Conservation (phyloP, 2,797 vertebrate genomes). For the Synaphobranchus kaupii region DNA sequence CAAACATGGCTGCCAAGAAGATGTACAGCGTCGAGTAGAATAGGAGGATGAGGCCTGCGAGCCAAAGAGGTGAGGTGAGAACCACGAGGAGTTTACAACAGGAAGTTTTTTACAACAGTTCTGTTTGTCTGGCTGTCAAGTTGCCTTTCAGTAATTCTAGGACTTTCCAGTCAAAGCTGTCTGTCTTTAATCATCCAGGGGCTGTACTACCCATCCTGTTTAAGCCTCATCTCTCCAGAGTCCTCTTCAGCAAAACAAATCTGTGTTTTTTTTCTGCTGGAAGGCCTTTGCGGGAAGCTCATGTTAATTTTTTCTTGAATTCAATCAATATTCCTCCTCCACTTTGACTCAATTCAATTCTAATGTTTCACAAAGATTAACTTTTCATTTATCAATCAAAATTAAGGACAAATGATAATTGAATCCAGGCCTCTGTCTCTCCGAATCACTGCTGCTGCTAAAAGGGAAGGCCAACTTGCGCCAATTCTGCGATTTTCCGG, state of each 20-base stretch:
- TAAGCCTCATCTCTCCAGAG: not conserved
- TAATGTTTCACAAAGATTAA: not conserved
- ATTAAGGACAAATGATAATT: not conserved
- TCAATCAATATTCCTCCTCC: not conserved
- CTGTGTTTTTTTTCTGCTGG: not conserved
- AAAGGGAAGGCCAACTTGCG: not conserved
- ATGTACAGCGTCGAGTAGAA: slow-evolving; percentile 91
- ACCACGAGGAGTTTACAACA: not conserved
- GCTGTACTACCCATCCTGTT: not conserved
- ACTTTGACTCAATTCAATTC: not conserved
- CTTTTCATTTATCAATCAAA: not conserved
- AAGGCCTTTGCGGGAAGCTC: not conserved
- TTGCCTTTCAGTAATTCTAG: not conserved
- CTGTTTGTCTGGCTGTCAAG: not conserved
- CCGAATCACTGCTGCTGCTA: not conserved
- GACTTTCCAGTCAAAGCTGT: not conserved
- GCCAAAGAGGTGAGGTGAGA: slow-evolving; percentile 38
- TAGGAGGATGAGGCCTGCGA: slow-evolving; percentile 87
- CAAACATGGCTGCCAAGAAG: slow-evolving; percentile 94
- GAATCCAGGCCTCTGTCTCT: not conserved
- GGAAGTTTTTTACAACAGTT: no score
- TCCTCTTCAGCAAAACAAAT: not conserved
- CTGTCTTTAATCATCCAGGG: not conserved
- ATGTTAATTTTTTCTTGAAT: not conserved
- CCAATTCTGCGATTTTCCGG: not conserved